These are phyloP conservation scores for Nesoenas mayeri DNA, from an alignment of 2,113 vertebrate genomes.

Conservation along the genomic window DNA sequence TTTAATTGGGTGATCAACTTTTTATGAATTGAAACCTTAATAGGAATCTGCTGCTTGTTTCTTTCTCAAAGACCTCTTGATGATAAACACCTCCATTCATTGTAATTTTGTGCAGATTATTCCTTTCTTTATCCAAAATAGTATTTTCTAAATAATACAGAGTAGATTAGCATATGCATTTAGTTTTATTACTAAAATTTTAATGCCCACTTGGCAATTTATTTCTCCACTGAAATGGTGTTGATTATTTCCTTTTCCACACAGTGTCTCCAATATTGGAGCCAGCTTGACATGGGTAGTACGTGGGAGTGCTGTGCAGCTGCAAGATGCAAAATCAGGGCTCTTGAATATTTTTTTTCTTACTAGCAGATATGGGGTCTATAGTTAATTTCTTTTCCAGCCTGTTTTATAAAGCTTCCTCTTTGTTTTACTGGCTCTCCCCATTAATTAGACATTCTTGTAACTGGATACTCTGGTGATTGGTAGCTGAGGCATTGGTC, in stretches of 20 bases:
- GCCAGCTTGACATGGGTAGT: constrained; percentile 47
- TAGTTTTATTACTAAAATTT: constrained; percentile 78
- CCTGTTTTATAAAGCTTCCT: constrained; percentile 51
- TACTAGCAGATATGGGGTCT: constrained; percentile 53
- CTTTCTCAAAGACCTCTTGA: constrained; percentile 79
- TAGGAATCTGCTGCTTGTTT: constrained; percentile 68
- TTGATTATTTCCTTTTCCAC: constrained; percentile 74
- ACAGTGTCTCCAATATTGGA: constrained; percentile 38
- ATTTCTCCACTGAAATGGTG: constrained; percentile 66
- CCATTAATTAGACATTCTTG: constrained; percentile 63
- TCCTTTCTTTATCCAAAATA: constrained; percentile 74
- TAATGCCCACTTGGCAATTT: constrained; percentile 76
- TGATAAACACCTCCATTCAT: constrained; percentile 76
- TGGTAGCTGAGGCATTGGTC: constrained; percentile 15
- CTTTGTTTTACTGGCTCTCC: constrained; percentile 50
- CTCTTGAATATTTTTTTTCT: constrained; percentile 53
- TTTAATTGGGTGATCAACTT: constrained; percentile 67
- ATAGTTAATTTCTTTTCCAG: constrained; percentile 60
- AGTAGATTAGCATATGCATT: constrained; percentile 78
- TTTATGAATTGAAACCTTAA: constrained; percentile 49
- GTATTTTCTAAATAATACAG: constrained; percentile 75
- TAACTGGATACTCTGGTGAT: constrained; percentile 57
- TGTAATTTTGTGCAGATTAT: constrained; percentile 78
- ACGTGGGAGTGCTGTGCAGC: constrained; percentile 66
- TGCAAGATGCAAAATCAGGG: constrained; percentile 60